Evolutionary conservation across 2,888 invertebrate genomes (phyloP).

Genomic region (Morpho deidamia): DNA sequence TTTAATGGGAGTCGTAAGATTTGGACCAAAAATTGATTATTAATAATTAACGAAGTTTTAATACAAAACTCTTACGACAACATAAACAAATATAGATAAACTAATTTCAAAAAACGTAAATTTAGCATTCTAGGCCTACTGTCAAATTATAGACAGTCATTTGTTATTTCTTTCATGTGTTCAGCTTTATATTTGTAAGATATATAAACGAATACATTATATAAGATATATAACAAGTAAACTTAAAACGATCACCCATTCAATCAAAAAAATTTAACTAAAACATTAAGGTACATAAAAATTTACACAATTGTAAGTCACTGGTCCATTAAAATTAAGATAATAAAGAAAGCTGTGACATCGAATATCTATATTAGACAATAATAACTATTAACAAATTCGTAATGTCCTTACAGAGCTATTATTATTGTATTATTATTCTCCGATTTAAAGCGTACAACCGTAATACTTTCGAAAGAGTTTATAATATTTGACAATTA

Average conservation of each 20-base stretch:
- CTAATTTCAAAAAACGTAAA: no score
- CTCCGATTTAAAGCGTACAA: slow-evolving; percentile 71
- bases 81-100: no score
- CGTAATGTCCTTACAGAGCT: slow-evolving; percentile 28
- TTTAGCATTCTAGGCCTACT: no score
- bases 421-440: slow-evolving; percentile 42
- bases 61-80: no score
- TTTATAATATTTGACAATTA: slow-evolving; percentile 19
- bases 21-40: no score
- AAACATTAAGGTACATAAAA: slow-evolving; percentile 12
- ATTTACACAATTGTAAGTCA: slow-evolving; percentile 30
- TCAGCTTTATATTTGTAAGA: no score
- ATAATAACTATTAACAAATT: slow-evolving; percentile 32
- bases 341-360: slow-evolving; percentile 40
- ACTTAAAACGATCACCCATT: neutral
- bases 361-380: slow-evolving; percentile 5
- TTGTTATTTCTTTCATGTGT: no score
- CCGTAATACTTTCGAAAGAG: slow-evolving; percentile 66
- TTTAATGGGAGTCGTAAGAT: no score
- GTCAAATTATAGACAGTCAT: no score
- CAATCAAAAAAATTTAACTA: slow-evolving; percentile 2
- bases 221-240: no score
- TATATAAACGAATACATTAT: no score
- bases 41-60: no score
- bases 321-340: slow-evolving; percentile 37